Base-by-base conservation (phyloP, 2,888 invertebrate genomes). In the Branchellion lobata region DNA sequence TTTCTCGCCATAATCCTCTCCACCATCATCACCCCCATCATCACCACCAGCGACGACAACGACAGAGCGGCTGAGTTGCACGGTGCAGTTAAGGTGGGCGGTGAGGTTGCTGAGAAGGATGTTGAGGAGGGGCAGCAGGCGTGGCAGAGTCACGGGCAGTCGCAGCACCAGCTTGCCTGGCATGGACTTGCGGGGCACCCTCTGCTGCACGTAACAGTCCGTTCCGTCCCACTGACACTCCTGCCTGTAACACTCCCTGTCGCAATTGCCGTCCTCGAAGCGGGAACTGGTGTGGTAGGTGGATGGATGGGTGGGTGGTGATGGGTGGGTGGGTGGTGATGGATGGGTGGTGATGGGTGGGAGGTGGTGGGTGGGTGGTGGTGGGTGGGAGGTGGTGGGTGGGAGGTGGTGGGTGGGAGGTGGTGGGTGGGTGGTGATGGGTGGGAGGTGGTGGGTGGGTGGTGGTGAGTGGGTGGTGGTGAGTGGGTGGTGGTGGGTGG, bases 191-290 rank as follows among this genome's bases (percentile, higher is more conserved):
- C 34, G 3, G 18, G 14, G 8, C 0, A 34, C 53, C n/a, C 57
- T 34, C 34, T 57, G 21, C 8, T 61, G 21, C 14, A 31, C 79
- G 72, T 1, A 69, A 85, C 98, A 98, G 86, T 99, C 98, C 80
- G 96, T 89, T 0, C 98, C 98, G 85, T 99, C 99, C 95, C 96
- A 98, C 86, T 94, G 95, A 88, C 99, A 99, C 85, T 94, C 97
- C 3, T 93, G 94, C 84, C 93, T 95, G 87, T 98, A 95, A 86
- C 99, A 99, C 0, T 95, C 95, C 82, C 93, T 92, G 87, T 99
- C 96, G 86, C 98, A 99, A 83, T 92, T 90, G 0, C 96, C 96
- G 85, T 98, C 94, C 1, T 93, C 95, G 85, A 96, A 97, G 85
- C 96, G 94, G 84, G 92, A 92, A 84, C 92, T 92, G 85, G 97